Percentiles rank a stretch among this genome's conserved stretches.
Evolutionary conservation across 2,113 vertebrate genomes (phyloP).

Genomic region (Microtus ochrogaster): DNA sequence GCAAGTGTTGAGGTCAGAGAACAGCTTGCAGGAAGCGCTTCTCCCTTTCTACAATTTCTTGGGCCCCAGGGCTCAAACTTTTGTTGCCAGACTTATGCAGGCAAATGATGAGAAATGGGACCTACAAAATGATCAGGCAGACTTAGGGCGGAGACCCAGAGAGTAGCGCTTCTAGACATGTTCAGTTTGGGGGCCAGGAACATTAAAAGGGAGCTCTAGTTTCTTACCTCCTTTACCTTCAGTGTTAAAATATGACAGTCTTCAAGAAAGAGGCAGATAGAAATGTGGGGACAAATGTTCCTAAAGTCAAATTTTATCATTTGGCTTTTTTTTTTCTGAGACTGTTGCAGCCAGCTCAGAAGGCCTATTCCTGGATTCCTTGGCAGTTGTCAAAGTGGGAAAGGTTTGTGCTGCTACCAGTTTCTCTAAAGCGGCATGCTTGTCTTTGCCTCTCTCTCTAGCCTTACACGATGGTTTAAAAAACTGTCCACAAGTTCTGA

Average conservation of each 20-base stretch:
- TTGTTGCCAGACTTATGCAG: neutral
- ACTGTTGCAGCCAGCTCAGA: neutral
- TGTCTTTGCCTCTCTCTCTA: neutral
- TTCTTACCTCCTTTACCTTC: neutral
- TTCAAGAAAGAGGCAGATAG: neutral
- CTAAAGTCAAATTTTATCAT: neutral
- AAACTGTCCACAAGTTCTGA: slow-evolving; percentile 14
- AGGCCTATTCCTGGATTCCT: neutral
- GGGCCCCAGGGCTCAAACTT: neutral
- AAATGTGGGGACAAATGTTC: neutral
- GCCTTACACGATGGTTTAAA: slow-evolving; percentile 31
- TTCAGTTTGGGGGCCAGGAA: neutral
- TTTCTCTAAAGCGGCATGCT: neutral
- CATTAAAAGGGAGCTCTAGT: neutral
- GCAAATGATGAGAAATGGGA: neutral
- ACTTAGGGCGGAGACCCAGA: neutral
- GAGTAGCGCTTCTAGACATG: neutral
- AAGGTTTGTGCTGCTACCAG: neutral
- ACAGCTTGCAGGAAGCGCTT: neutral
- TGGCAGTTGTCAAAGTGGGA: neutral
- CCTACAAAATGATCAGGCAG: neutral
- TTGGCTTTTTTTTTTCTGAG: neutral
- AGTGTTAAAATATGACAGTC: neutral
- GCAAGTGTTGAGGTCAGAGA: neutral
- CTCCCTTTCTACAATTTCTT: too few relatives aligned